Percentiles rank a stretch among this genome's conserved stretches.
phyloP scores from a whole-genome alignment of 2,797 vertebrate species.

The Lutjanus argentimaculatus region DNA sequence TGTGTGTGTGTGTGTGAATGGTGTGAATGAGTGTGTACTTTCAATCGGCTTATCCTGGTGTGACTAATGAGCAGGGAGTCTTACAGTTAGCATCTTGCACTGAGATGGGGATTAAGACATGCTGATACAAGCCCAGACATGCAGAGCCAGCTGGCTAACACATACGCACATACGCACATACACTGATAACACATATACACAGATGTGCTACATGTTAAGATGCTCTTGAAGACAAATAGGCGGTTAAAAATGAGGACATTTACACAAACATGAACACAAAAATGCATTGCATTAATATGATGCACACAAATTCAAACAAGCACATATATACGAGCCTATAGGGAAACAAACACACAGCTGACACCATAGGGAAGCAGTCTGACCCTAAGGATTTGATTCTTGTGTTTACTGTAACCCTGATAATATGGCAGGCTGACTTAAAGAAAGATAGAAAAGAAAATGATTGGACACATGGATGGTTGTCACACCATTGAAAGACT shows the following conservation, averaged over 20 bases:
- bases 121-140: constrained; percentile 71
- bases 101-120: constrained; percentile 75
- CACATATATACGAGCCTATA: neutral
- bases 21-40: constrained; percentile 10
- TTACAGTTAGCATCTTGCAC: constrained; percentile 63
- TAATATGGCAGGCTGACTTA: neutral
- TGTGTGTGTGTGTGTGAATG: neutral
- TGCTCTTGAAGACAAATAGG: constrained; percentile 10
- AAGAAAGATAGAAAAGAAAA: constrained; percentile 1
- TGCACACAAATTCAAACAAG: neutral
- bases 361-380: neutral
- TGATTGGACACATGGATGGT: neutral
- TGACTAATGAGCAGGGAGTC: constrained; percentile 78
- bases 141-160: constrained; percentile 61
- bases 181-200: constrained; percentile 7
- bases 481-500: constrained; percentile 20
- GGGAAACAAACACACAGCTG: neutral
- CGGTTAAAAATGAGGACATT: constrained; percentile 2
- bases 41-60: constrained; percentile 72
- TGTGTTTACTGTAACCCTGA: constrained; percentile 34
- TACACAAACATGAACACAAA: neutral
- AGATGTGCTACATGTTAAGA: neutral
- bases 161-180: constrained; percentile 34
- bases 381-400: constrained; percentile 25
- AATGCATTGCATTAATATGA: neutral